Conservation (phyloP, 2,888 invertebrate species). For the Melikaiella ostensackeni region DNA sequence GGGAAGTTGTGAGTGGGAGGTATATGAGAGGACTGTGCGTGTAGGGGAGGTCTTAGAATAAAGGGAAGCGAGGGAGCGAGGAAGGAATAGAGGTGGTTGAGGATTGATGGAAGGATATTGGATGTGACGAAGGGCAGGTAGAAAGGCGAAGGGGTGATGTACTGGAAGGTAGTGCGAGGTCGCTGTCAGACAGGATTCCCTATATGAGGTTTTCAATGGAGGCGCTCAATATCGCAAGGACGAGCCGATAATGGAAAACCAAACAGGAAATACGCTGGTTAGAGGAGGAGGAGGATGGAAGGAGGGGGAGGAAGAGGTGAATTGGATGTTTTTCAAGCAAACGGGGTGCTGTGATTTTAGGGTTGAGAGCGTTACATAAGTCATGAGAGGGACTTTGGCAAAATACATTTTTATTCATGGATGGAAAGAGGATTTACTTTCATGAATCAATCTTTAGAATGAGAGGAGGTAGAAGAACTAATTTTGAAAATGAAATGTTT, state of each 20-base stretch:
- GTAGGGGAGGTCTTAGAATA: too few relatives aligned
- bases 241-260: constrained; percentile 9
- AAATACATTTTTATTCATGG: background rate
- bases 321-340: background rate
- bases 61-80: too few relatives aligned
- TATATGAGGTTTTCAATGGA: constrained; percentile 13
- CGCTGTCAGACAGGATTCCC: constrained; percentile 28
- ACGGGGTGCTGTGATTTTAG: background rate
- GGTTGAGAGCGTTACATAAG: background rate
- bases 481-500: background rate
- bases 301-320: too few relatives aligned
- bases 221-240: constrained; percentile 38
- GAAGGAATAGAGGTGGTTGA: too few relatives aligned
- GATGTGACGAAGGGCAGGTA: too few relatives aligned
- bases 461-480: background rate
- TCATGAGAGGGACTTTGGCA: background rate
- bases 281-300: background rate
- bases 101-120: too few relatives aligned
- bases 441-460: background rate
- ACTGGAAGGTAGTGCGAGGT: too few relatives aligned
- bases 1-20: too few relatives aligned
- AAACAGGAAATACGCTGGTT: constrained; percentile 21
- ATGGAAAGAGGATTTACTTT: background rate
- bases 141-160: too few relatives aligned
- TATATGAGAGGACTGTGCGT: too few relatives aligned